Percentiles rank a stretch among this genome's conserved stretches.
Conservation (phyloP, 2,113 vertebrate species). For the Trematomus loennbergii region DNA sequence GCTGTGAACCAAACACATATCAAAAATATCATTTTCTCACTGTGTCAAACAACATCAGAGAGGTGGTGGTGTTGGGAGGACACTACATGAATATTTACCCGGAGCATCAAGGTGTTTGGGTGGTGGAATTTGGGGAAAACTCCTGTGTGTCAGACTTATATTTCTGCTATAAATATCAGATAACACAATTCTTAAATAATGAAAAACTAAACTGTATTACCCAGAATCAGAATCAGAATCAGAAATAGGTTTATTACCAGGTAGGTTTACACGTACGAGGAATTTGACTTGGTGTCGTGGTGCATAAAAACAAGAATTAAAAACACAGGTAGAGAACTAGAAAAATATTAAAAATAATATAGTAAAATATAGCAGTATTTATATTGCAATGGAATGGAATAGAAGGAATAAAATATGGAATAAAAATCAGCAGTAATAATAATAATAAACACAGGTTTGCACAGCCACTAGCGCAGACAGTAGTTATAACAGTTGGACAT, state of each 20-base stretch:
- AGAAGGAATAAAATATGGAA: too few relatives aligned
- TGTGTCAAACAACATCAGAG: constrained; percentile 28
- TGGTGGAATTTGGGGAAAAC: background rate
- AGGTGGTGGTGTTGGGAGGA: background rate
- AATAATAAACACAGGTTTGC: background rate
- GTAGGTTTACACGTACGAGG: too few relatives aligned
- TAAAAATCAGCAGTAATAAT: too few relatives aligned
- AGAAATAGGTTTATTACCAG: too few relatives aligned
- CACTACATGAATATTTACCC: constrained; percentile 17
- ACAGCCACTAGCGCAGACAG: too few relatives aligned
- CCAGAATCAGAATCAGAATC: too few relatives aligned
- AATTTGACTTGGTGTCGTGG: too few relatives aligned
- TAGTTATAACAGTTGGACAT: background rate
- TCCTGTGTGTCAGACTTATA: background rate
- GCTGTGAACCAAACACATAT: constrained; percentile 31
- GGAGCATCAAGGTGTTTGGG: background rate
- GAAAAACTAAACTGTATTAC: background rate
- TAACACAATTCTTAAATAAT: background rate
- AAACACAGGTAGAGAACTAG: too few relatives aligned
- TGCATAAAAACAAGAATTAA: too few relatives aligned
- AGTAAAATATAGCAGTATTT: too few relatives aligned
- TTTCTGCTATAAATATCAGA: background rate
- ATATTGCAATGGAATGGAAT: too few relatives aligned
- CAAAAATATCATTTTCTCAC: background rate
- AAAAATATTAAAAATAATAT: too few relatives aligned